These are phyloP conservation scores for Aplocera efformata DNA, from an alignment of 2,888 invertebrate genomes.

Conservation along the genomic window DNA sequence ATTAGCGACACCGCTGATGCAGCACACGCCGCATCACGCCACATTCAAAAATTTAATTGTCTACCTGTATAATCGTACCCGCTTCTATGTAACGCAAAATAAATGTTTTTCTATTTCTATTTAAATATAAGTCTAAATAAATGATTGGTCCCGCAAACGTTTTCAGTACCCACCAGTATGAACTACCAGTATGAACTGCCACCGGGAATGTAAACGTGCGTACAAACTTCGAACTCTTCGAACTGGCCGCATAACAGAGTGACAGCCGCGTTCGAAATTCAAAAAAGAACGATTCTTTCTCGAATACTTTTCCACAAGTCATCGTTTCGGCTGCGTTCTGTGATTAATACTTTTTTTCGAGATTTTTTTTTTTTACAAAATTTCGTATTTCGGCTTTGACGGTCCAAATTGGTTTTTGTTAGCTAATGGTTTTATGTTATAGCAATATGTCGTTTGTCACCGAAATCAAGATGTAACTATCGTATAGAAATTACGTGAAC, in stretches of 20 bases:
- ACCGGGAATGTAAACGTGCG: not conserved
- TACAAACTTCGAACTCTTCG: constrained; percentile 3
- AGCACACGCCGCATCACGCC: no score
- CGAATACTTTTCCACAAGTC: constrained; percentile 55
- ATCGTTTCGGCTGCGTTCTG: constrained; percentile 57
- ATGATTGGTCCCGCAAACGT: no score
- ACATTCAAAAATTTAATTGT: no score
- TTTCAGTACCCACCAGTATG: no score
- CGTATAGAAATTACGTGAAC: not conserved
- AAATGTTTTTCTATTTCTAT: no score
- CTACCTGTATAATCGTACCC: no score
- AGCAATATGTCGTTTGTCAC: constrained; percentile 15
- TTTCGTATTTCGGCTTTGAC: constrained; percentile 22
- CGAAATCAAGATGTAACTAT: constrained; percentile 18
- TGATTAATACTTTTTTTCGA: constrained; percentile 58
- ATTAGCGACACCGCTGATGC: no score
- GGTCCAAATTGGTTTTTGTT: constrained; percentile 22
- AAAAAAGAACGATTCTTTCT: constrained; percentile 51
- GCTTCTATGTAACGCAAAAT: no score
- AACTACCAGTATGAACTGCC: not conserved
- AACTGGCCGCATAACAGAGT: constrained; percentile 30
- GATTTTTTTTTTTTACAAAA: constrained; percentile 19
- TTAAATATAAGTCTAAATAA: no score
- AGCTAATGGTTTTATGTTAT: constrained; percentile 29
- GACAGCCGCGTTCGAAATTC: constrained; percentile 48